Base-by-base conservation (phyloP, 2,888 invertebrate genomes). In the Philereme transversata region DNA sequence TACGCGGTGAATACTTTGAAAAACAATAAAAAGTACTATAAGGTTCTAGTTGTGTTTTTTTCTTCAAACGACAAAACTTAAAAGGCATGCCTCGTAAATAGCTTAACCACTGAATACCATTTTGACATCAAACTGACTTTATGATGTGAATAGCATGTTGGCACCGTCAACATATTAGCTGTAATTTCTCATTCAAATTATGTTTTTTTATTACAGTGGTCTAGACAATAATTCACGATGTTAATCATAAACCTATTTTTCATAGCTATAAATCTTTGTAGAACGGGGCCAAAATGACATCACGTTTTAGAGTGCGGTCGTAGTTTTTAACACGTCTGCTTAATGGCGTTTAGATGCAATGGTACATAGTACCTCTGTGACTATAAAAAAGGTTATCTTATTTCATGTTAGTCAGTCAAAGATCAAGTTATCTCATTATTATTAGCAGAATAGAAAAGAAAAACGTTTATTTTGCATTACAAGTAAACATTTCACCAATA, bases 241-340 rank as follows among this genome's bases (percentile, higher is more conserved):
- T 7, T 10, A 34, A 10, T 48, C 5, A 36, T 48, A 36, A 36
- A 9, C 5, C 2, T 4, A 47, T 34, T 47, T 47, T 60, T 67
- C 38, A 49, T 8, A 5, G 58, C 43, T 53, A 66, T 67, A 65
- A 68, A 68, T 70, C 65, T 64, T 57, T 49, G 6, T 51, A 43
- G 64, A 62, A 60, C 58, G 60, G 62, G 63, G 60, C 62, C 36
- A 36, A 50, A 67, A 67, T 67, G 59, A 62, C 56, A 65, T 65
- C 64, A 67, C 67, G 60, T 60, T 44, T 60, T 10, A 22, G 11
- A 57, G 41, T 47, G 22, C 56, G 56, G 62, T 61, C 58, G 53
- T 43, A 44, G 47, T 54, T 60, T 48, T 59, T 65, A 64, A 63
- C 67, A 63, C 60, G 56, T 67, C 46, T 46, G 33, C 46, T 36